Conservation (phyloP, 2,797 vertebrate genomes). For the Megalops cyprinoides region DNA sequence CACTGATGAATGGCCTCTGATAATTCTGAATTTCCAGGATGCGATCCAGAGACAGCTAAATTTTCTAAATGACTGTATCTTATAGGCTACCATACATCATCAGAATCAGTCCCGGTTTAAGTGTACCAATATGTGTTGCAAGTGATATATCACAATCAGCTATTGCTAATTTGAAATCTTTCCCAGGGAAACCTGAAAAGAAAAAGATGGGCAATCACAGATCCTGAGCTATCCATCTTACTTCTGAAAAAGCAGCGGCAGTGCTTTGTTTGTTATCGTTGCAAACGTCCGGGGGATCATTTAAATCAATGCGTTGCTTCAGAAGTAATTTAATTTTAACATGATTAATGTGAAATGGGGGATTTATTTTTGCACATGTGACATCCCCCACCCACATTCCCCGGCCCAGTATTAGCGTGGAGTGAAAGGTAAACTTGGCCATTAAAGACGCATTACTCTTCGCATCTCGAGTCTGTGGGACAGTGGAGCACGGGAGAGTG, state of each 20-base stretch:
- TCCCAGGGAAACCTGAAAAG: not conserved
- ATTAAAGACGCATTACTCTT: conserved; percentile 31
- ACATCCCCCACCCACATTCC: not conserved
- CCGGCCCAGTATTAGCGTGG: not conserved
- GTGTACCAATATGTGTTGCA: conserved; percentile 11
- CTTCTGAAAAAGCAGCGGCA: not conserved
- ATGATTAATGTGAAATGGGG: conserved; percentile 32
- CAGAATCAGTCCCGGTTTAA: conserved; percentile 5
- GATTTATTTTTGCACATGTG: conserved; percentile 32
- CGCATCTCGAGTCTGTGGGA: not conserved
- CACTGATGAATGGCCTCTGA: conserved; percentile 21
- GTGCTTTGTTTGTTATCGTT: conserved; percentile 7
- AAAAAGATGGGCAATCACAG: not conserved
- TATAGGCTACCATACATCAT: conserved; percentile 13
- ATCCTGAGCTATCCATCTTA: conserved; percentile 26
- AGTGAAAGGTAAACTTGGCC: conserved; percentile 6
- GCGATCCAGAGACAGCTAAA: conserved; percentile 25
- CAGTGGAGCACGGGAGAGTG: conserved; percentile 20
- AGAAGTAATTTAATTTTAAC: conserved; percentile 21
- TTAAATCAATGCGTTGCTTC: conserved; percentile 12
- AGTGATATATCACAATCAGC: conserved; percentile 30
- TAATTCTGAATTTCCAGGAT: conserved; percentile 30
- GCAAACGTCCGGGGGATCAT: conserved; percentile 2
- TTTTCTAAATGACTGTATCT: conserved; percentile 8
- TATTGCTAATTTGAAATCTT: conserved; percentile 3